A percentile compares a stretch with the other conserved stretches of the same genome.
phyloP scores from a whole-genome alignment of 2,888 invertebrate species.

The Agrochola lota region DNA sequence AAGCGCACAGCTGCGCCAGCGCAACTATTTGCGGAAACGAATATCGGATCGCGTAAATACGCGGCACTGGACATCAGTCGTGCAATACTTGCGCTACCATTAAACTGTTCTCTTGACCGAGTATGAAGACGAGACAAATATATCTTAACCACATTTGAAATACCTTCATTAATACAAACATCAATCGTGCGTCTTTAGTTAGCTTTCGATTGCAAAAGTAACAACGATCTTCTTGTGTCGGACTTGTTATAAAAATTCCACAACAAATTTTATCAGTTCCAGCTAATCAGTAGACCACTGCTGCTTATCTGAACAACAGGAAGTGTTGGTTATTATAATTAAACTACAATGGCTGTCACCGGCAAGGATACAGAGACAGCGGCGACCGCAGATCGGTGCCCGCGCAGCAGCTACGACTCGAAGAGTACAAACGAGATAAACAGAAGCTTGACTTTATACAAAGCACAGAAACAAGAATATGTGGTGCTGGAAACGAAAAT shows the following conservation, averaged over 20 bases:
- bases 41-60: conserved; percentile 69
- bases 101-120: conserved; percentile 69
- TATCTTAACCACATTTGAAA: conserved; percentile 10
- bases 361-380: conserved; percentile 62
- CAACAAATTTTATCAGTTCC: conserved; percentile 43
- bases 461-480: background rate
- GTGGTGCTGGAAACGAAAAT: background rate
- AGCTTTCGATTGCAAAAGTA: conserved; percentile 11
- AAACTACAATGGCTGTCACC: conserved; percentile 62
- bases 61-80: conserved; percentile 58
- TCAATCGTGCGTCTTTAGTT: background rate
- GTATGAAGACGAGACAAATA: conserved; percentile 36
- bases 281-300: conserved; percentile 57
- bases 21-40: conserved; percentile 83
- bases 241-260: conserved; percentile 26
- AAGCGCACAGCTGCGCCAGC: conserved; percentile 79
- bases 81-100: conserved; percentile 60
- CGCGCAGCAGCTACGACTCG: conserved; percentile 32
- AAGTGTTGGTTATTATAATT: conserved; percentile 65
- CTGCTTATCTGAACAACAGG: conserved; percentile 58
- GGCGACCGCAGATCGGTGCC: conserved; percentile 49
- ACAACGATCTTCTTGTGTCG: conserved; percentile 9
- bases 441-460: conserved; percentile 44
- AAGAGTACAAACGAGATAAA: background rate
- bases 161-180: background rate